A percentile compares a stretch with the other conserved stretches of the same genome.
Evolutionary conservation across 2,888 invertebrate species (phyloP).

Genomic region (Stenchaetothrips biformis): DNA sequence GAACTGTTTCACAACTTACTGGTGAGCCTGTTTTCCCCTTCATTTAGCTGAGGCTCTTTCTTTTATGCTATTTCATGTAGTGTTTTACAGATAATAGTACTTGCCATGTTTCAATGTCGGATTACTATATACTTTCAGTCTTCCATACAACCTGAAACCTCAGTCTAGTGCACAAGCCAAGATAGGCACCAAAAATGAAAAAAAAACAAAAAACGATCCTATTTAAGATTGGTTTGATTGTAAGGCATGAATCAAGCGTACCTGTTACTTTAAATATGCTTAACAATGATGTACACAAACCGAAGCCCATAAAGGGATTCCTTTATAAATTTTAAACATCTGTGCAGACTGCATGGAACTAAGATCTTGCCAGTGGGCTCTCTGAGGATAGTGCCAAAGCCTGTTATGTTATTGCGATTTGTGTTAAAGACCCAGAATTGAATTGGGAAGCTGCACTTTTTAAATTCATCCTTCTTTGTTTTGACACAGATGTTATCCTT

Average conservation of each 20-base stretch:
- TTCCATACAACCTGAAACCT: constrained; percentile 1
- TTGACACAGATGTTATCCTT: background rate
- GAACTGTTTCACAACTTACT: background rate
- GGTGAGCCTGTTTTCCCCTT: background rate
- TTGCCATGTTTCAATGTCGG: background rate
- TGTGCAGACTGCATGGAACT: background rate
- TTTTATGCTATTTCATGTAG: background rate
- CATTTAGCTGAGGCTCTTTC: background rate
- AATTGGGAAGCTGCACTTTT: background rate
- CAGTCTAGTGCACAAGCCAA: background rate
- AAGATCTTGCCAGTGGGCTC: constrained; percentile 20
- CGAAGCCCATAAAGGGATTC: background rate
- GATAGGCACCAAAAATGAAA: background rate
- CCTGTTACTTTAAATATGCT: constrained; percentile 16
- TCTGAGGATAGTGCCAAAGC: constrained; percentile 18
- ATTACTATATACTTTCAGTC: background rate
- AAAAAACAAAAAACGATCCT: background rate
- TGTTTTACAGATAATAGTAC: too few species aligned
- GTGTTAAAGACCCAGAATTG: background rate
- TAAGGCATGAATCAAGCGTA: background rate
- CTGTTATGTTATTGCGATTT: background rate
- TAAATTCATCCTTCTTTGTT: background rate
- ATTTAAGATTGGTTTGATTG: background rate
- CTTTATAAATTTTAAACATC: background rate
- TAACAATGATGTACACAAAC: background rate